Evolutionary conservation across 2,113 vertebrate genomes (phyloP).

Genomic region (Kryptolebias marmoratus): DNA sequence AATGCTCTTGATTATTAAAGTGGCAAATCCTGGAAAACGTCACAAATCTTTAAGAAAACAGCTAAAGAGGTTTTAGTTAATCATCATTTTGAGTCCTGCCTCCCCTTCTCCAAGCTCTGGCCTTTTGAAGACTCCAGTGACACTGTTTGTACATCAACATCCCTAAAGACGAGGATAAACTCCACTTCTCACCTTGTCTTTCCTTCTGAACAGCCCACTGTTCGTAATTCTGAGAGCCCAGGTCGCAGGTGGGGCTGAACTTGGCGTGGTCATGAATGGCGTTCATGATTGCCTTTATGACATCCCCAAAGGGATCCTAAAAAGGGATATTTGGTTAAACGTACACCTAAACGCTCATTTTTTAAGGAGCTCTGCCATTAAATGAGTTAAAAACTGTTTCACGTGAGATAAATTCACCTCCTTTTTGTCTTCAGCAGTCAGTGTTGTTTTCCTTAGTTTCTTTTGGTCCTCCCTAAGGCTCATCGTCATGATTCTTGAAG

Average conservation of each 20-base stretch:
- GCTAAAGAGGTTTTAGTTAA: too few species aligned
- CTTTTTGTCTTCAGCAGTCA: constrained; percentile 83
- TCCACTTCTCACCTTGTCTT: constrained; percentile 80
- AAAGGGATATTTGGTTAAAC: constrained; percentile 30
- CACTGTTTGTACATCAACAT: not conserved
- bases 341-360: not conserved
- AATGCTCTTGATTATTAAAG: too few species aligned
- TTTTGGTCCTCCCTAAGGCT: constrained; percentile 80
- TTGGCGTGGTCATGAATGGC: constrained; percentile 86
- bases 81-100: too few species aligned
- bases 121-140: too few species aligned
- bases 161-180: not conserved
- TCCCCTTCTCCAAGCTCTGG: too few species aligned
- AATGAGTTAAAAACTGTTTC: not conserved
- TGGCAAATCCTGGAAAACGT: too few species aligned
- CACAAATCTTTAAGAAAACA: too few species aligned
- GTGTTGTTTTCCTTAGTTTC: constrained; percentile 84
- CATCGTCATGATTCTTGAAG: constrained; percentile 88
- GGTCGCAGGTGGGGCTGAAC: constrained; percentile 82
- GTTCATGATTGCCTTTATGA: constrained; percentile 89
- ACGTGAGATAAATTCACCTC: constrained; percentile 70
- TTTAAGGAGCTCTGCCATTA: not conserved
- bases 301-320: constrained; percentile 93
- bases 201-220: constrained; percentile 91
- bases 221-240: constrained; percentile 92